These are phyloP conservation scores for Dendrolimus houi DNA, from an alignment of 2,888 invertebrate genomes.

Conservation along the genomic window DNA sequence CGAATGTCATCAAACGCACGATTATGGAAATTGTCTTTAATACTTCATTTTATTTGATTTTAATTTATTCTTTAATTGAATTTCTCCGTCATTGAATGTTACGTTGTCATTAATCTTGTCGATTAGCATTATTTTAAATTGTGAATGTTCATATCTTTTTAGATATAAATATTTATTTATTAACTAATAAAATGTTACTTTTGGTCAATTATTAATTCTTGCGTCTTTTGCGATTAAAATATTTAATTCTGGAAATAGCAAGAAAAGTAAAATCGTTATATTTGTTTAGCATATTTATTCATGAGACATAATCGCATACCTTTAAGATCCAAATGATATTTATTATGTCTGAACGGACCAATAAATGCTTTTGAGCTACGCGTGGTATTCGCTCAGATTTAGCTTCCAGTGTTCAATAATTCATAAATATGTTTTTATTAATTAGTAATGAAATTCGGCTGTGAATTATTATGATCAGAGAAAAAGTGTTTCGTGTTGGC, in stretches of 20 bases:
- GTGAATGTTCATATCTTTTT: neutral
- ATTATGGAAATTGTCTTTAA: constrained; percentile 39
- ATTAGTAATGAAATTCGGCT: constrained; percentile 50
- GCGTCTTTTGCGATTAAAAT: too few species aligned
- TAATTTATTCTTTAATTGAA: constrained; percentile 41
- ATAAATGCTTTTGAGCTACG: constrained; percentile 54
- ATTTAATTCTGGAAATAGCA: too few species aligned
- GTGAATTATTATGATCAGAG: constrained; percentile 25
- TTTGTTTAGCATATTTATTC: too few species aligned
- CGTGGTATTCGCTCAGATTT: constrained; percentile 29
- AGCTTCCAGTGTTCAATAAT: constrained; percentile 47
- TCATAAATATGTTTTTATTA: constrained; percentile 60
- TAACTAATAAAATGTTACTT: too few species aligned
- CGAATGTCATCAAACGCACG: constrained; percentile 28
- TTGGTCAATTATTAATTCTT: too few species aligned
- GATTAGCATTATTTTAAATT: constrained; percentile 34
- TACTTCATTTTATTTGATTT: constrained; percentile 38
- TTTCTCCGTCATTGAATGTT: constrained; percentile 22
- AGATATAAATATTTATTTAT: too few species aligned
- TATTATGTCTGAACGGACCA: constrained; percentile 34
- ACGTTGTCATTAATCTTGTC: constrained; percentile 25
- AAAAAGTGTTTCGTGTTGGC: constrained; percentile 24
- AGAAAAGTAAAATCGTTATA: too few species aligned
- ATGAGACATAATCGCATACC: too few species aligned
- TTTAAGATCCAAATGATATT: constrained; percentile 19